Conservation (phyloP, 2,888 invertebrate species). For the Ormyrus thymus region DNA sequence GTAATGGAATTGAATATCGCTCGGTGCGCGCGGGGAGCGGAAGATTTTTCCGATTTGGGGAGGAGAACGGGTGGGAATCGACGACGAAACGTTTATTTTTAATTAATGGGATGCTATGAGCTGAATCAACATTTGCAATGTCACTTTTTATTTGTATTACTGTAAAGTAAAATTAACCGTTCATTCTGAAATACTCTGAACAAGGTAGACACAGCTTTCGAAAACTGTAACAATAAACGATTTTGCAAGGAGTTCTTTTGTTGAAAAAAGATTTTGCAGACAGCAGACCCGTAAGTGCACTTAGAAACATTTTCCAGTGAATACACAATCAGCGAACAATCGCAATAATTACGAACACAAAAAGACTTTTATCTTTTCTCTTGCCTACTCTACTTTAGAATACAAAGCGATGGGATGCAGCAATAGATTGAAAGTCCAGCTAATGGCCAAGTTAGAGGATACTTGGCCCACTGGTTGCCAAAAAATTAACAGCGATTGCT, state of each 20-base stretch:
- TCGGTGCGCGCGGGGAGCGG: not conserved
- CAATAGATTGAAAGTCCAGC: constrained; percentile 5
- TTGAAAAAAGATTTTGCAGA: too few relatives aligned
- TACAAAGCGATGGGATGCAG: constrained; percentile 1
- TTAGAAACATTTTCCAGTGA: not conserved
- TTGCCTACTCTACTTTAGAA: not conserved
- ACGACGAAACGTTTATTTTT: too few relatives aligned
- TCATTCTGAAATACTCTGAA: too few relatives aligned
- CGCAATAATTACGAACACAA: not conserved
- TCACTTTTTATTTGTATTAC: too few relatives aligned
- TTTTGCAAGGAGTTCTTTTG: too few relatives aligned
- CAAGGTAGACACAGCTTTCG: too few relatives aligned
- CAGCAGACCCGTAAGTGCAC: too few relatives aligned
- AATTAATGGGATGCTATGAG: too few relatives aligned
- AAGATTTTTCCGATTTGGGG: not conserved
- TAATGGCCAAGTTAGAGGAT: not conserved
- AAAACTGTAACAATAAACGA: too few relatives aligned
- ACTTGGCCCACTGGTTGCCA: constrained; percentile 16
- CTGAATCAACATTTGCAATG: too few relatives aligned
- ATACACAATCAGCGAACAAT: constrained; percentile 11
- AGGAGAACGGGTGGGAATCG: too few relatives aligned
- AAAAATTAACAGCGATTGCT: constrained; percentile 39
- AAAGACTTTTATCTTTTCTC: not conserved
- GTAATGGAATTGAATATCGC: constrained; percentile 6
- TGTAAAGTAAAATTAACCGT: too few relatives aligned